phyloP scores from a whole-genome alignment of 2,113 vertebrate genomes.

The Mesoclemmys tuberculata region DNA sequence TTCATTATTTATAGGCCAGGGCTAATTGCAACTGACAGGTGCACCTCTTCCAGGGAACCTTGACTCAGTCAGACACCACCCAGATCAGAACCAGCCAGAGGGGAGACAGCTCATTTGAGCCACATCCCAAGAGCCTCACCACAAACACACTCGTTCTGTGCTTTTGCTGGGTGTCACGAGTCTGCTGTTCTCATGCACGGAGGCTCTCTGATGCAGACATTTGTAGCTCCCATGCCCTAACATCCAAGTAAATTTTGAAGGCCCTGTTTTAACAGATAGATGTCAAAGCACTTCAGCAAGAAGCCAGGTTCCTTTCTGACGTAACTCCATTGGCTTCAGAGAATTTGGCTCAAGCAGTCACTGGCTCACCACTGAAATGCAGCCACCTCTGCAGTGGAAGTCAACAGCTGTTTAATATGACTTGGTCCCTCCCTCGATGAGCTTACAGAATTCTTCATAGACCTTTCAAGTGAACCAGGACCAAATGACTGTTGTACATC shows the following conservation, averaged over 20 bases:
- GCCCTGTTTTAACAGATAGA: too few species aligned
- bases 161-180: neutral
- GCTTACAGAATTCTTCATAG: neutral
- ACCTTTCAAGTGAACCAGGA: too few species aligned
- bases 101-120: neutral
- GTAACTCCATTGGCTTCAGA: neutral
- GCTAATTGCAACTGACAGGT: neutral
- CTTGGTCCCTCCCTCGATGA: neutral
- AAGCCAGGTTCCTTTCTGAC: neutral
- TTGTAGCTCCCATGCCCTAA: neutral
- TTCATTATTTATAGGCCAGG: conserved; percentile 15
- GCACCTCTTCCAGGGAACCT: neutral
- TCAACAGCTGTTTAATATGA: neutral
- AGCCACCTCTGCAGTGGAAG: neutral
- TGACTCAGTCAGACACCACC: neutral
- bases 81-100: neutral
- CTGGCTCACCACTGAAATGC: neutral
- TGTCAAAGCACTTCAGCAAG: neutral
- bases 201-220: neutral
- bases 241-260: neutral
- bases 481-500: neutral
- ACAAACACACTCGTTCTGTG: neutral
- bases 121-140: neutral
- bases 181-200: neutral
- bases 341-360: neutral